Evolutionary conservation across 2,797 vertebrate genomes (phyloP), one percentile per base, ranked within the genome.

Genomic region (Allenopithecus nigroviridis): DNA sequence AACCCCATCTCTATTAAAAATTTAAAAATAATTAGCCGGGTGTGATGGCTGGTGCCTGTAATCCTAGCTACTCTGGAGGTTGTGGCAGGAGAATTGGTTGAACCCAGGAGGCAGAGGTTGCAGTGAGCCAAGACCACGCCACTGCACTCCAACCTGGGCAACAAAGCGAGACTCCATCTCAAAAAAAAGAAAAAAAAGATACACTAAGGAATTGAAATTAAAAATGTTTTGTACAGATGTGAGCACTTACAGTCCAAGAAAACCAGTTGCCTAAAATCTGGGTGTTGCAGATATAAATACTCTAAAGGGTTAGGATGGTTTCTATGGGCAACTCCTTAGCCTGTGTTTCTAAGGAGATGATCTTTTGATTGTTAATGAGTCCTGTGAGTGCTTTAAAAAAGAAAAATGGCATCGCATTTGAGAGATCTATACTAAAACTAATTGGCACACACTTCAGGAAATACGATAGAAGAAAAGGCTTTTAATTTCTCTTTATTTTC

Each of bases 401-500:
- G 12, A 43, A 81, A 94, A 64, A 55, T 12, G 8, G 30, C 19
- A 72, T n/a, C 8, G 26, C 9, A 5, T 78, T 84, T 93, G 50
- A 93, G 17, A 57, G 28, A 55, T 41, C 1, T 28, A 87, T 55
- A 50, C 39, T 17, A 84, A 83, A 72, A 21, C 36, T 43, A n/a
- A 57, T 39, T 24, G 59, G 17, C 19, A 11, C 7, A 11, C 4
- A 57, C 22, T 74, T 83, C 36, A 81, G 86, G 61, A 92, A 59
- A 70, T 22, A 48, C 11, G 36, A 28, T 6, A 70, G 39, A 68
- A 87, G 24, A 33, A 83, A 83, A 43, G 19, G 1, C 8, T 61
- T 92, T 84, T 19, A 72, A 46, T 83, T 95, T 88, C 57, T 13
- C 4, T 94, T 55, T 50, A 48, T 96, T 76, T 88, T 28, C 17